phyloP scores from a whole-genome alignment of 2,797 vertebrate species.

The Orientallactaga sibirica region DNA sequence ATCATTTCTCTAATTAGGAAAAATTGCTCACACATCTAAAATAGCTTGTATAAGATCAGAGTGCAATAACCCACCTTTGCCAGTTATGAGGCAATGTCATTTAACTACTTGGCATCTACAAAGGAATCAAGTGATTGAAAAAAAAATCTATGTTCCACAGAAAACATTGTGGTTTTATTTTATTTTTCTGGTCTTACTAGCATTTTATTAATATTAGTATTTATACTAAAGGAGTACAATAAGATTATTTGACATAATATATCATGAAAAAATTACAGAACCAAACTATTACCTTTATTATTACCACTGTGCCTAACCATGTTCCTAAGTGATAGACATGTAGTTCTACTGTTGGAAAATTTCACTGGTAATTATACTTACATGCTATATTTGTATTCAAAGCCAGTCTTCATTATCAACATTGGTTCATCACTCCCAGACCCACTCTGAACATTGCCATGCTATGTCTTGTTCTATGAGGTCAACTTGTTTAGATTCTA shows the following conservation, averaged over 20 bases:
- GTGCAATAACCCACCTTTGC: neutral
- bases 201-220: neutral
- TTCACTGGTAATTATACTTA: neutral
- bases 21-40: neutral
- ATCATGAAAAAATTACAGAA: neutral
- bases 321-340: no score
- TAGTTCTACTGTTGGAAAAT: neutral
- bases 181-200: neutral
- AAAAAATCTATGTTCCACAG: no score
- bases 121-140: neutral
- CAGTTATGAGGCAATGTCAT: neutral
- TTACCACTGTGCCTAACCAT: no score
- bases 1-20: neutral
- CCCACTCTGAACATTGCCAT: neutral
- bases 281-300: neutral
- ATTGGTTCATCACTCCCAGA: neutral
- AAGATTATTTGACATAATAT: neutral
- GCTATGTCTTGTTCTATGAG: no score
- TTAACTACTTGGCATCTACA: slow-evolving; percentile 14
- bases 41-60: neutral
- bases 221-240: neutral
- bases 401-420: neutral
- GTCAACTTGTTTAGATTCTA: neutral
- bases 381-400: neutral
- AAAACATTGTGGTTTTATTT: neutral